Conservation (phyloP, 2,797 vertebrate genomes). For the Enteromius viviparus region DNA sequence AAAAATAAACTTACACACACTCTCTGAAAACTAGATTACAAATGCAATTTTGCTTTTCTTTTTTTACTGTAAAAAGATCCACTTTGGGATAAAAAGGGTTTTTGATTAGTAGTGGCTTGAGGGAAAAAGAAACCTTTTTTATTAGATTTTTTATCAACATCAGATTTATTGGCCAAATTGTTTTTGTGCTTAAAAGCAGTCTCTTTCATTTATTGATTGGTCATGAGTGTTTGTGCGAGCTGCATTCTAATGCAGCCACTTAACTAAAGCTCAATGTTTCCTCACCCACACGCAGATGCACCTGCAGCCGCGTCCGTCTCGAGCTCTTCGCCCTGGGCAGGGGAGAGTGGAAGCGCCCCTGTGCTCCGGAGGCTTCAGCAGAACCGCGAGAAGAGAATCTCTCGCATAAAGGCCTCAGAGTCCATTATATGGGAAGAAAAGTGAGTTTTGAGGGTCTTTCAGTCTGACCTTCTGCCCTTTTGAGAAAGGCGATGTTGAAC, state of each 20-base stretch:
- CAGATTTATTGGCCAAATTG: not conserved
- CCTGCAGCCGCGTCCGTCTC: conserved; percentile 47
- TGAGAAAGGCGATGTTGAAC: conserved; percentile 15
- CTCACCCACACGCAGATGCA: conserved; percentile 30
- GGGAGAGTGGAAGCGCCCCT: conserved; percentile 61
- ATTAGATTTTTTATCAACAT: not conserved
- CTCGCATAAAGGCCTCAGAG: conserved; percentile 71
- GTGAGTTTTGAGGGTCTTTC: conserved; percentile 26
- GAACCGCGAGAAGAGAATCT: conserved; percentile 78
- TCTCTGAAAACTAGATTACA: not conserved
- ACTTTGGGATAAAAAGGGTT: not conserved
- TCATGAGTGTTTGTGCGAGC: conserved; percentile 2
- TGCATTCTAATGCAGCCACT: not conserved
- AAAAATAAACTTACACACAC: not conserved
- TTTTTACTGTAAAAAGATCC: not conserved
- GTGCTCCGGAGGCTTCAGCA: conserved; percentile 76
- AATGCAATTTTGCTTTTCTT: not conserved
- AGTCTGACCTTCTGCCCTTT: conserved; percentile 24
- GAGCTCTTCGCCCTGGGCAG: conserved; percentile 60
- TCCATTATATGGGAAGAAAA: conserved; percentile 60
- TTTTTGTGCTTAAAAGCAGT: not conserved
- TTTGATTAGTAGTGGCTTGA: not conserved
- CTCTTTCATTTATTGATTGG: conserved; percentile 17
- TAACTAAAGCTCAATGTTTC: not conserved
- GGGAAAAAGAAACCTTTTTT: not conserved